A percentile compares a stretch with the other conserved stretches of the same genome.
These are phyloP conservation scores for Coregonus sp. DNA, from an alignment of 2,797 vertebrate species.

Conservation along the genomic window DNA sequence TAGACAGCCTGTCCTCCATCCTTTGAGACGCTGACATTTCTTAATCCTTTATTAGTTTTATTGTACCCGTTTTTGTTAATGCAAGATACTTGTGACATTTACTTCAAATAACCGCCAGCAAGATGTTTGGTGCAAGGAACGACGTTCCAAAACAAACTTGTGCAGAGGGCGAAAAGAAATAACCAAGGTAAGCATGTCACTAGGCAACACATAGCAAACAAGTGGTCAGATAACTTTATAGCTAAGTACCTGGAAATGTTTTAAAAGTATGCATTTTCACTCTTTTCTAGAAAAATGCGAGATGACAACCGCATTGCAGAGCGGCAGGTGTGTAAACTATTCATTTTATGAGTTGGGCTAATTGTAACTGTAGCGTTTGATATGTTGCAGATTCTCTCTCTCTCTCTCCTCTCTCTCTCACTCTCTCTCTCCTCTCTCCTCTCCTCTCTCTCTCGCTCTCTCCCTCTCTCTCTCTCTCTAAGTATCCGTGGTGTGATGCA, in stretches of 20 bases:
- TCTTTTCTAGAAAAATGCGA: constrained; percentile 38
- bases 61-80: neutral
- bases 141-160: constrained; percentile 25
- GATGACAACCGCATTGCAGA: constrained; percentile 27
- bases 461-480: neutral
- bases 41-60: neutral
- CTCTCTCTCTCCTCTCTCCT: neutral
- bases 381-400: neutral
- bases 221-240: neutral
- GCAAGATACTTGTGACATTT: neutral
- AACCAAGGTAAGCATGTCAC: constrained; percentile 25
- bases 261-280: neutral
- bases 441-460: neutral
- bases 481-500: constrained; percentile 39
- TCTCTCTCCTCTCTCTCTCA: neutral
- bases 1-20: neutral
- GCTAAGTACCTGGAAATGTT: neutral
- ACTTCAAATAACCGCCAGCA: neutral
- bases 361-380: neutral
- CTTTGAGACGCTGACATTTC: neutral
- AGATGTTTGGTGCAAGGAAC: constrained; percentile 29
- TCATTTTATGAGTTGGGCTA: neutral
- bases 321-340: constrained; percentile 34
- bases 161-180: constrained; percentile 35
- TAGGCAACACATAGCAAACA: neutral